Conservation (phyloP, 2,888 invertebrate species). For the Acanthopleura granulata region DNA sequence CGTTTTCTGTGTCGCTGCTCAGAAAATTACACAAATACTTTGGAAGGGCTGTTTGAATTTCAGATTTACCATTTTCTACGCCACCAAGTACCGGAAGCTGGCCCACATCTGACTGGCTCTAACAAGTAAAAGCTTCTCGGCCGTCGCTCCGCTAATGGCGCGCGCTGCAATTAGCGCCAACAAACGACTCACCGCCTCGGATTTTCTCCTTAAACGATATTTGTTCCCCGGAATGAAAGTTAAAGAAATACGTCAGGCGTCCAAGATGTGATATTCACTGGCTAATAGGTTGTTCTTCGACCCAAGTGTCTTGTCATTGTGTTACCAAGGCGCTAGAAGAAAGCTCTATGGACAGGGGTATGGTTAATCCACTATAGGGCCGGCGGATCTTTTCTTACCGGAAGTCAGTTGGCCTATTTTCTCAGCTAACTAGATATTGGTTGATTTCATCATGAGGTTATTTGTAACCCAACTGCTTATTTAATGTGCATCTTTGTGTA, state of each 20-base stretch:
- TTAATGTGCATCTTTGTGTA: too few species aligned
- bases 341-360: not conserved
- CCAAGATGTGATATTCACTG: conserved; percentile 10
- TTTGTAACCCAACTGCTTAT: conserved; percentile 2
- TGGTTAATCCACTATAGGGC: too few species aligned
- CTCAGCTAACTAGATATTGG: conserved; percentile 7
- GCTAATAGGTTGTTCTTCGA: conserved; percentile 19
- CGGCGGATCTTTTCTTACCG: not conserved
- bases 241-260: conserved; percentile 18
- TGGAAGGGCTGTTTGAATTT: conserved; percentile 12
- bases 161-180: conserved; percentile 11
- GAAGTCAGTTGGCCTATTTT: not conserved
- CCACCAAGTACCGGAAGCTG: not conserved
- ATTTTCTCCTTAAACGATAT: conserved; percentile 19
- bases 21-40: conserved; percentile 14
- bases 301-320: conserved; percentile 4
- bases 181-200: not conserved
- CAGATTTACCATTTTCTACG: conserved; percentile 11
- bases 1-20: not conserved
- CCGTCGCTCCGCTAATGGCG: not conserved
- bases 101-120: not conserved
- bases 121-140: conserved; percentile 18
- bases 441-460: not conserved
- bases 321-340: not conserved
- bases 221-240: conserved; percentile 18